Evolutionary conservation across 37 sponge, comb jelly and placozoan species (phyloP), one percentile per base, ranked within the genome.

Genomic region (Spongilla lacustris): DNA sequence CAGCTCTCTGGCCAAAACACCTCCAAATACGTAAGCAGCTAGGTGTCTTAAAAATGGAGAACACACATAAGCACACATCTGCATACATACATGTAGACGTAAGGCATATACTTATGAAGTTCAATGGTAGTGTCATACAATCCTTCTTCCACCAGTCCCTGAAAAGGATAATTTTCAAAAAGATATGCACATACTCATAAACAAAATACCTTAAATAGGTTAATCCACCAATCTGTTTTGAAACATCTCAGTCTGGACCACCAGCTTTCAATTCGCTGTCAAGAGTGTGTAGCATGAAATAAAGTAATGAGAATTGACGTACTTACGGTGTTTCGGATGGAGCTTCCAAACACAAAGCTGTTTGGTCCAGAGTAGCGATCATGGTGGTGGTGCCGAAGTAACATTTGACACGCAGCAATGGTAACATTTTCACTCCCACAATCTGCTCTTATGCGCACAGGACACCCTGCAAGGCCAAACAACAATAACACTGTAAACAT

Each of bases 241-340:
- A 22, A 30, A 41, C 89, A 37, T 27, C 84, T 69, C 33, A 78
- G 41, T 71, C 84, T 84, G 22, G 89, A 89, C 89, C 89, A 89
- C 84, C 84, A 89, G 32, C 67, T 80, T 83, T 89, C 89, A 26
- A 89, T 89, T 78, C 84, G 38, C 89, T 88, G 72, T 36, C 41
- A 75, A 81, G 24, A 67, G 24, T 30, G 3, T 11, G n/a, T 2
- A 38, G 22, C 10, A 26, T 12, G 19, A 71, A 25, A 70, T 5
- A 86, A 38, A 80, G 28, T 68, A 19, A 76, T 31, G 27, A 25
- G 32, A 25, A 83, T 73, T 34, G 4, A 36, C 2, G 35, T 79
- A 70, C 25, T 50, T 85, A 90, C 86, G 23, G 75, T 68, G 67
- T 85, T 90, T 37, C 68, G 22, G 12, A 31, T 79, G 21, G 90